These are phyloP conservation scores for Sesamia nonagrioides DNA, from an alignment of 1,140 invertebrate species.

Conservation along the genomic window DNA sequence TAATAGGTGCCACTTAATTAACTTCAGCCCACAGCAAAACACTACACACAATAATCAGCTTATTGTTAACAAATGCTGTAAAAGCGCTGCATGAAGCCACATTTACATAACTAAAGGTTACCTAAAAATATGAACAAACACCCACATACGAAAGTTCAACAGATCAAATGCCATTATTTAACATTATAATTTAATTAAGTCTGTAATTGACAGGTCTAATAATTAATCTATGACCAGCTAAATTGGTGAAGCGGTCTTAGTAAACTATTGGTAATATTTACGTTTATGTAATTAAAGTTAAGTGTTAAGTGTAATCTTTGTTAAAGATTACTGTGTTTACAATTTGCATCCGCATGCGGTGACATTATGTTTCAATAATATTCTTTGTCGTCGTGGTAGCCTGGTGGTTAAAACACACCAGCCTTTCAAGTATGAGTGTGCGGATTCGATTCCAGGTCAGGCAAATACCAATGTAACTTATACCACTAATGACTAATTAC, in stretches of 20 bases:
- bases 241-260: slow-evolving; percentile 55
- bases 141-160: background rate
- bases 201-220: slow-evolving; percentile 73
- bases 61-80: slow-evolving; percentile 15
- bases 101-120: slow-evolving; percentile 39
- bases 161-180: slow-evolving; percentile 44
- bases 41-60: background rate
- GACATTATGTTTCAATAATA: no score
- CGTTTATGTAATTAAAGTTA: background rate
- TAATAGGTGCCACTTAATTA: background rate
- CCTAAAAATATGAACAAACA: slow-evolving; percentile 29
- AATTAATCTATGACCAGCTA: slow-evolving; percentile 67
- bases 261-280: background rate
- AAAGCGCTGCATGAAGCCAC: background rate
- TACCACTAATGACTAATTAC: no score
- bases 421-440: no score
- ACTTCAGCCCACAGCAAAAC: background rate
- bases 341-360: background rate
- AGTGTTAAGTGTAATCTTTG: background rate
- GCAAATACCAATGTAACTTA: no score
- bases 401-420: no score
- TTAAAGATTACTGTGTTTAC: background rate
- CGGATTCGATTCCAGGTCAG: no score
- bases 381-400: no score
- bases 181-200: slow-evolving; percentile 57